phyloP scores from a whole-genome alignment of 2,888 invertebrate species.

The Tinea trinotella region DNA sequence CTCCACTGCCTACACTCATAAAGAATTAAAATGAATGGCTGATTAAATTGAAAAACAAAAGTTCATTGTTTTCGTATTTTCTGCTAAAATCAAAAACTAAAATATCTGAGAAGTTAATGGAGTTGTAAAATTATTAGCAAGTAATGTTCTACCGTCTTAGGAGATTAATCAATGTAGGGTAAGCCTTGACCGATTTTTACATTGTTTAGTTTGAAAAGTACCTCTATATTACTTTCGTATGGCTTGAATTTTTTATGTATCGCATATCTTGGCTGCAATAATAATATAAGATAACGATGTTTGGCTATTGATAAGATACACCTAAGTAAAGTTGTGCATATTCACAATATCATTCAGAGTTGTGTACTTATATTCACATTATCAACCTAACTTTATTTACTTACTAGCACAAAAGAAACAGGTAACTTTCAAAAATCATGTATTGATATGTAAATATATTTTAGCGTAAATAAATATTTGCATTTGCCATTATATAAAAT shows the following conservation, averaged over 20 bases:
- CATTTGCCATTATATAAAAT: too few relatives aligned
- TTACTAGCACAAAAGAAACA: neutral
- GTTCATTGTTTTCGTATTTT: neutral
- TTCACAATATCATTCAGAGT: neutral
- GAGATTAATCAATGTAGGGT: neutral
- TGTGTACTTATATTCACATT: too few relatives aligned
- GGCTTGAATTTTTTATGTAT: neutral
- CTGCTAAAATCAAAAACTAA: neutral
- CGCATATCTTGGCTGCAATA: neutral
- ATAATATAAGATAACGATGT: neutral
- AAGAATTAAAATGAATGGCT: too few relatives aligned
- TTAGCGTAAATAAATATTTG: too few relatives aligned
- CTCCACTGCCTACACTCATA: too few relatives aligned
- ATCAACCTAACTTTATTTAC: too few relatives aligned
- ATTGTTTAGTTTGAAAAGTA: neutral
- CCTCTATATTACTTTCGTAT: neutral
- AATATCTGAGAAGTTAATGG: too few relatives aligned
- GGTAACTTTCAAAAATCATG: neutral
- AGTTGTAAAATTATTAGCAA: neutral
- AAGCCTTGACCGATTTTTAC: slow-evolving; percentile 7
- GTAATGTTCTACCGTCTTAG: slow-evolving; percentile 1
- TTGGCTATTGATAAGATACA: slow-evolving; percentile 1
- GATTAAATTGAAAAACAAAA: neutral
- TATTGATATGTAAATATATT: neutral
- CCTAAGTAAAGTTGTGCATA: neutral